Percentiles rank a stretch among this genome's conserved stretches.
Conservation (phyloP, 2,797 vertebrate species). For the Notolabrus celidotus region DNA sequence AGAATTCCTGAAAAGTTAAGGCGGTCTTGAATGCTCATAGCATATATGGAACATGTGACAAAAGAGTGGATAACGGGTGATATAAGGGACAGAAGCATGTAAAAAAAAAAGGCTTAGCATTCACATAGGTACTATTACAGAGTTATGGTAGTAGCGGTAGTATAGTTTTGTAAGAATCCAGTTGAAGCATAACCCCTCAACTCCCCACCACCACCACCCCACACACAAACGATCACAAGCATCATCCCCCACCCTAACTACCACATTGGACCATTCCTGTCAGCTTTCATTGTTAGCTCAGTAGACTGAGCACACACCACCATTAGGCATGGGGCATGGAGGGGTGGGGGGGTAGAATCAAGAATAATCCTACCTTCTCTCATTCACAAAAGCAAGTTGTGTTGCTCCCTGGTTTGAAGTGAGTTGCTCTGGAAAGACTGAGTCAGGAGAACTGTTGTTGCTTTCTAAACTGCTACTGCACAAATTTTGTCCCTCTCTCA, state of each 20-base stretch:
- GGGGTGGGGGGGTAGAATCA: slow-evolving; percentile 42
- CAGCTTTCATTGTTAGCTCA: slow-evolving; percentile 77
- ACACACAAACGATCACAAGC: background rate
- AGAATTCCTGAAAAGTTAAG: too few species aligned
- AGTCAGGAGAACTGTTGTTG: slow-evolving; percentile 2
- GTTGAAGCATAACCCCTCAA: slow-evolving; percentile 25
- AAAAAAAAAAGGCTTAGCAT: too few species aligned
- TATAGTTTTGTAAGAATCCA: slow-evolving; percentile 17
- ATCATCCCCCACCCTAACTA: slow-evolving; percentile 52
- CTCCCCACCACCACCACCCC: slow-evolving; percentile 1
- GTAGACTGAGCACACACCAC: slow-evolving; percentile 44
- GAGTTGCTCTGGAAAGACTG: background rate
- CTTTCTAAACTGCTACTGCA: slow-evolving; percentile 23
- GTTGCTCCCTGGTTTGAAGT: slow-evolving; percentile 3
- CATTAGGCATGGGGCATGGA: slow-evolving; percentile 29
- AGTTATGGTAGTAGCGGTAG: too few species aligned
- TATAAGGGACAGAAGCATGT: too few species aligned
- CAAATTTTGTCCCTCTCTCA: slow-evolving; percentile 32
- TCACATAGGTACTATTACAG: too few species aligned
- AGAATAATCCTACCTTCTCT: slow-evolving; percentile 82
- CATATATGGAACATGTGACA: too few species aligned
- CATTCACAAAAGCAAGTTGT: slow-evolving; percentile 69
- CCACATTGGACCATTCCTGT: slow-evolving; percentile 72
- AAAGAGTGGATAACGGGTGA: too few species aligned
- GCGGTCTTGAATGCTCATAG: too few species aligned